Evolutionary conservation across 2,888 invertebrate genomes (phyloP).

Genomic region (Caenorhabditis sp.): DNA sequence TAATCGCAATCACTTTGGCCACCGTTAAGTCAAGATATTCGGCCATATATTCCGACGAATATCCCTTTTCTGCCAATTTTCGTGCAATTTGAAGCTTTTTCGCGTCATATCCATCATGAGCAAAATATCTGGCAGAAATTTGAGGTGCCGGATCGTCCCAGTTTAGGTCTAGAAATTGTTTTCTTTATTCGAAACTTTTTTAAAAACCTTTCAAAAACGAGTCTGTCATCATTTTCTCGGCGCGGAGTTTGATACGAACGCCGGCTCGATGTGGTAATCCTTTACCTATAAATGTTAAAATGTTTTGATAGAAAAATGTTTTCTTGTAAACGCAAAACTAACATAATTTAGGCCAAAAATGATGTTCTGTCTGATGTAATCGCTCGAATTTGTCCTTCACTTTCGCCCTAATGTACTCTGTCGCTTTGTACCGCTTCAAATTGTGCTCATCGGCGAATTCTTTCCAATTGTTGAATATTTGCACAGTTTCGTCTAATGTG

Average conservation of each 20-base stretch:
- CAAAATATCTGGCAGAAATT: no score
- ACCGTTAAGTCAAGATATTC: no score
- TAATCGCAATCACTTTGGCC: background rate
- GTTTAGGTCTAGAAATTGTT: no score
- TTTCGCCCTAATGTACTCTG: slow-evolving; percentile 9
- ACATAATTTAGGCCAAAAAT: slow-evolving; percentile 47
- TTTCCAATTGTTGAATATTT: slow-evolving; percentile 43
- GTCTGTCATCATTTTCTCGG: slow-evolving; percentile 10
- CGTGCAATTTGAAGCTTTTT: no score
- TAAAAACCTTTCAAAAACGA: no score
- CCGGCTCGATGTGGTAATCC: slow-evolving; percentile 21
- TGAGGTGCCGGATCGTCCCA: no score
- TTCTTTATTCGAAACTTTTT: no score
- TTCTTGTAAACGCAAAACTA: slow-evolving; percentile 1
- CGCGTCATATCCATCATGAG: no score
- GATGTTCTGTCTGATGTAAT: slow-evolving; percentile 16
- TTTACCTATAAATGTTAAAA: slow-evolving; percentile 4
- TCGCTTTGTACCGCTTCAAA: background rate
- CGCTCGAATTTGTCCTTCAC: no score
- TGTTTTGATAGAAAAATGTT: background rate
- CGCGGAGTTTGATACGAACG: slow-evolving; percentile 4
- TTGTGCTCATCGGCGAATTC: slow-evolving; percentile 12
- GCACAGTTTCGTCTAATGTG: slow-evolving; percentile 30
- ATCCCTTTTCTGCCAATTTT: no score
- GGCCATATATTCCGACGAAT: no score